phyloP scores from a whole-genome alignment of 2,113 vertebrate species.

The Anseranas semipalmata region DNA sequence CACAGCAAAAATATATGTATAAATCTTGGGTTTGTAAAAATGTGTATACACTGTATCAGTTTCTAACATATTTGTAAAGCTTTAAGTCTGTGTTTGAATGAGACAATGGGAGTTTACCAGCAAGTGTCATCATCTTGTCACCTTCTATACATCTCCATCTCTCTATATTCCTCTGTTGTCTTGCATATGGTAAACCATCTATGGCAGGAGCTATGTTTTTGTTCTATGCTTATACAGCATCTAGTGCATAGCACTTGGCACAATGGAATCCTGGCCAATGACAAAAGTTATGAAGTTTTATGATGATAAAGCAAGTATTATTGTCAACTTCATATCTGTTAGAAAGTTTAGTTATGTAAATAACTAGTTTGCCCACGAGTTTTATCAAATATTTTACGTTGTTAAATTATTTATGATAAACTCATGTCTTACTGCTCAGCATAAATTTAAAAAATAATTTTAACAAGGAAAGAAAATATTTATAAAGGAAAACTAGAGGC shows the following conservation, averaged over 20 bases:
- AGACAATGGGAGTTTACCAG: not conserved
- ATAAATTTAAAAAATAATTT: slow-evolving; percentile 51
- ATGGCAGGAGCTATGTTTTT: not conserved
- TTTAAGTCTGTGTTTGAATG: not conserved
- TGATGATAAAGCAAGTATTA: slow-evolving; percentile 39
- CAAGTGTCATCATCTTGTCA: not conserved
- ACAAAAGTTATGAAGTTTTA: slow-evolving; percentile 15
- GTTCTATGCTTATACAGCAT: not conserved
- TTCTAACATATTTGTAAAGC: not conserved
- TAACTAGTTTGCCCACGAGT: not conserved
- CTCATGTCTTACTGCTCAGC: slow-evolving; percentile 23
- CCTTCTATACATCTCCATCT: slow-evolving; percentile 33
- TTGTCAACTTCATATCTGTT: not conserved
- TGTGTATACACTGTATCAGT: not conserved
- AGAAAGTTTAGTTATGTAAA: slow-evolving; percentile 40
- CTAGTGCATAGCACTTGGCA: not conserved
- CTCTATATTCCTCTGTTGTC: not conserved
- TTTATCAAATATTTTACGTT: slow-evolving; percentile 37
- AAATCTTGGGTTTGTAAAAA: not conserved
- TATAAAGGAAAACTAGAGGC: slow-evolving; percentile 18
- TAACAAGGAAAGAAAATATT: slow-evolving; percentile 46
- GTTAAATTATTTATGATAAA: slow-evolving; percentile 23
- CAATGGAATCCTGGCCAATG: not conserved
- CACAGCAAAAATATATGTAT: not conserved
- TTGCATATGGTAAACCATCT: slow-evolving; percentile 41